These are phyloP conservation scores for Agapornis roseicollis DNA, from an alignment of 2,113 vertebrate species.

Conservation along the genomic window DNA sequence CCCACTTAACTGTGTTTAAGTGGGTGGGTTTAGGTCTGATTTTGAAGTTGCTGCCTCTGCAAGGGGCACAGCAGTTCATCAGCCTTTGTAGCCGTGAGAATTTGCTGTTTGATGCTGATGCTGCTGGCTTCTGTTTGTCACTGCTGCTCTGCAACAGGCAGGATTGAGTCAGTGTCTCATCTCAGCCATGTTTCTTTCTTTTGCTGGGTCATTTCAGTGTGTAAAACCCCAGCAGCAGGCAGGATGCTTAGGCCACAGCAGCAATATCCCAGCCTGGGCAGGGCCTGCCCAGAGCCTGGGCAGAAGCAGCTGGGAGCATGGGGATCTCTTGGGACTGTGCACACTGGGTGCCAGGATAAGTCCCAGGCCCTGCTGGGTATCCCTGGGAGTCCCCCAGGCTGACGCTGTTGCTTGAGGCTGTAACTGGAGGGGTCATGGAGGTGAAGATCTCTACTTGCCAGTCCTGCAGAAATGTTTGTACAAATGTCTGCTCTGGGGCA, in stretches of 20 bases:
- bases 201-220: background rate
- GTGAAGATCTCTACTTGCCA: background rate
- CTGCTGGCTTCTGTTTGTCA: background rate
- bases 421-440: background rate
- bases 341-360: background rate
- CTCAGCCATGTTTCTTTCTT: background rate
- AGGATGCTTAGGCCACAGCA: background rate
- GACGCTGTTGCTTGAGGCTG: background rate
- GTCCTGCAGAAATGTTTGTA: background rate
- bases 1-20: background rate
- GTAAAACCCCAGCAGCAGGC: background rate
- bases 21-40: background rate
- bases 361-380: background rate
- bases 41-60: background rate
- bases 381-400: background rate
- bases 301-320: background rate
- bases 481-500: background rate
- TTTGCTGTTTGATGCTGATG: background rate
- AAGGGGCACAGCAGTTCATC: fast-evolving
- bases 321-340: background rate
- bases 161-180: background rate
- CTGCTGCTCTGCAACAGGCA: background rate
- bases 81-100: background rate
- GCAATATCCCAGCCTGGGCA: background rate
- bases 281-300: background rate